Base-by-base conservation (phyloP, 1,140 invertebrate genomes). In the Orius laevigatus region DNA sequence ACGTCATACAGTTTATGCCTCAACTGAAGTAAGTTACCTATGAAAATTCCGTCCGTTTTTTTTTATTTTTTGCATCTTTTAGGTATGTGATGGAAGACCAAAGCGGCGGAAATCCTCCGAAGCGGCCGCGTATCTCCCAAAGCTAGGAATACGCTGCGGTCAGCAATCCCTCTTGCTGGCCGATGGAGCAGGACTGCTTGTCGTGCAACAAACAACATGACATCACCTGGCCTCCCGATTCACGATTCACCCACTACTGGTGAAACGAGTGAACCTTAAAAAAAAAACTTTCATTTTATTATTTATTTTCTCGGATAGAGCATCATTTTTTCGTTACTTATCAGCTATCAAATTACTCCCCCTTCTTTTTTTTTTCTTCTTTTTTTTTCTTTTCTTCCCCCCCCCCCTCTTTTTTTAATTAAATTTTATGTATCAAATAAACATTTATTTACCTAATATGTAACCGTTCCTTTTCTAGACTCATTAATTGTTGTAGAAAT, bases 1-100 rank as follows among this genome's bases (percentile, higher is more conserved):
- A 79, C 65, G 78, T 88, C 45, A 79, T 84, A 67, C 75, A 79
- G 54, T 85, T 75, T 61, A 84, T 86, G 81, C 80, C 79, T n/a
- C 84, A 87, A 62, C 66, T 87, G 61, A 82, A 81, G 51, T 53
- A 49, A 49, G 43, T n/a, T 48, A 47, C 11, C 32, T 3, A 25
- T 25, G 8, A 3, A 25, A n/a, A n/a, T n/a, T n/a, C n/a, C n/a
- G n/a, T 40, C 40, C 10, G 4, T 42, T 42, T 16, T 42, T 16
- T 59, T 84, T 84, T 63, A 82, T 86, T 73, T 70, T 84, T 60
- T 66, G 65, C 41, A 65, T 8, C 14, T 66, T 50, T 50, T 59
- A 49, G 40, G 11, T 42, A 42, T 15, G 15, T 42, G 2, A 42
- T 42, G 40, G 25, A 3, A 8, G 25, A 25, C 25, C 25, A 25